Evolutionary conservation across 2,797 vertebrate genomes (phyloP).

Genomic region (Cyprinella venusta): DNA sequence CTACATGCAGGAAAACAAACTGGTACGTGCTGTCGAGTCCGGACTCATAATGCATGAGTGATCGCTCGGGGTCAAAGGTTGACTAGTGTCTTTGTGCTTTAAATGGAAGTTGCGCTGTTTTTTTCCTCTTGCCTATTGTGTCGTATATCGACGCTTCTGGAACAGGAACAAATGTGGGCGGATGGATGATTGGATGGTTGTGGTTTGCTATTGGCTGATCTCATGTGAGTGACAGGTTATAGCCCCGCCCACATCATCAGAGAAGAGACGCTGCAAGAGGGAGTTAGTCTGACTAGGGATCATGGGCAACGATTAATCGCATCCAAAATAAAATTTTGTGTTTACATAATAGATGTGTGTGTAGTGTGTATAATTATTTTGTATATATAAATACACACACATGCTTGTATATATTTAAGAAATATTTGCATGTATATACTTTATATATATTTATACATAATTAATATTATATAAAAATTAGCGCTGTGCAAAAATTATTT

Average conservation of each 20-base stretch:
- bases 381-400: too few relatives aligned
- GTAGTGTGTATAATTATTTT: too few relatives aligned
- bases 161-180: background rate
- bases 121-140: background rate
- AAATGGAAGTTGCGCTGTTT: background rate
- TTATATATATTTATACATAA: too few relatives aligned
- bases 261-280: background rate
- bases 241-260: background rate
- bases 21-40: conserved; percentile 81
- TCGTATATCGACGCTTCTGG: background rate
- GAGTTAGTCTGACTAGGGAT: too few relatives aligned
- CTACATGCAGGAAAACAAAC: conserved; percentile 99
- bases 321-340: too few relatives aligned
- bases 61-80: background rate
- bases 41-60: background rate
- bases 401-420: too few relatives aligned
- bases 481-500: too few relatives aligned
- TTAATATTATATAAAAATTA: too few relatives aligned
- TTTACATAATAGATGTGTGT: too few relatives aligned
- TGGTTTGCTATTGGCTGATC: background rate
- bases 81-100: too few relatives aligned
- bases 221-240: background rate
- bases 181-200: background rate
- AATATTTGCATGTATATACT: too few relatives aligned
- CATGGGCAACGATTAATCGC: too few relatives aligned